Percentiles rank a stretch among this genome's conserved stretches.
Evolutionary conservation across 2,113 vertebrate genomes (phyloP).

Genomic region (Pelodiscus sinensis): DNA sequence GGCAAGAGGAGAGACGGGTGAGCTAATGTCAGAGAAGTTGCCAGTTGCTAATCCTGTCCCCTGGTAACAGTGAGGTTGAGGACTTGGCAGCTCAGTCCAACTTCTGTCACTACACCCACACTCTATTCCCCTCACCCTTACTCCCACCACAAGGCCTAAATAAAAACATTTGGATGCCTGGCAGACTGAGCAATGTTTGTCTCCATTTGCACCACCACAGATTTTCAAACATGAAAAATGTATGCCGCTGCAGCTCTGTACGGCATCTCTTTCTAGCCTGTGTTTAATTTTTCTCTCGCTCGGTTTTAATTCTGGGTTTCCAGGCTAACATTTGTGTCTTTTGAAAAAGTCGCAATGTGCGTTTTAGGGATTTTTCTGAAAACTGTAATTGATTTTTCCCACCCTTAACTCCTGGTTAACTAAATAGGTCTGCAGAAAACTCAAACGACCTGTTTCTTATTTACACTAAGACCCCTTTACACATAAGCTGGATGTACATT

Average conservation of each 20-base stretch:
- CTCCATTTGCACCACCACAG: not conserved
- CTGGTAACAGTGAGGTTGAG: not conserved
- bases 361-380: not conserved
- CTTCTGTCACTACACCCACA: not conserved
- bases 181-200: not conserved
- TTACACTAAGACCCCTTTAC: not conserved
- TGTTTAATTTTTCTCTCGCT: not conserved
- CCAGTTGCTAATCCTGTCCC: not conserved
- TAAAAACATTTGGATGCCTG: not conserved
- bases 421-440: not conserved
- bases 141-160: not conserved
- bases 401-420: not conserved
- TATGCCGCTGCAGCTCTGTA: rapidly evolving
- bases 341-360: not conserved
- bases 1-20: not conserved
- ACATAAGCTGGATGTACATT: not conserved
- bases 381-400: not conserved
- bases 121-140: not conserved
- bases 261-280: not conserved
- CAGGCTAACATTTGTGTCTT: not conserved
- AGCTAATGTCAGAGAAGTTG: not conserved
- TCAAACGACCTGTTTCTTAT: not conserved
- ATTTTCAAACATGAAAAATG: not conserved
- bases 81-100: not conserved
- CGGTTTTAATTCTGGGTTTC: not conserved